Base-by-base conservation (phyloP, 1,140 invertebrate genomes). In the Rhyacophila brunnea region DNA sequence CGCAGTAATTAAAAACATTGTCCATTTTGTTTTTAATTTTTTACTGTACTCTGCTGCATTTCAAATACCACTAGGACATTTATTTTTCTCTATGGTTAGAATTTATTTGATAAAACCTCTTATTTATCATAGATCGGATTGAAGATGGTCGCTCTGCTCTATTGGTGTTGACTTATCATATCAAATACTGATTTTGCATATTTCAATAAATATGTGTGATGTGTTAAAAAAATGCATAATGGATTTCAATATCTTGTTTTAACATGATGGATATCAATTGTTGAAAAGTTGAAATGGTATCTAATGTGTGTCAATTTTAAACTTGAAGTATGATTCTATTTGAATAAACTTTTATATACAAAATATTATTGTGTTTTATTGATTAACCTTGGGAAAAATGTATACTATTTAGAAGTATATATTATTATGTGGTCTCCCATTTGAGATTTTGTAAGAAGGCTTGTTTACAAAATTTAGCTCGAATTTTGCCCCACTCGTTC, bases 221-320 rank as follows among this genome's bases (percentile, higher is more conserved):
- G 42, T 54, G 51, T 54, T 35, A 54, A 54, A 54, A 54, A 40
- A 45, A 17, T 35, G 19, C 15, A 35, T 47, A 14, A 54, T 44
- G 28, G 51, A 42, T 54, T 44, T 54, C 51, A 40, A 40, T 40
- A 44, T 56, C 43, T 32, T 32, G 15, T 56, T 56, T 36, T 47
- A 42, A 44, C 46, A 54, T 20, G 46, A 17, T 47, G 34, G 44
- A 56, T 56, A 47, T 47, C 43, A 56, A 13, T 40, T 42, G 14
- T 23, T 56, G 18, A 14, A 17, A 42, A 42, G 47, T 57, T 57
- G 28, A 45, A 49, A 57, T 57, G 45, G 46, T 49, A 57, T 57
- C 55, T 52, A 53, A 60, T 64, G 57, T 57, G 60, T 64, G 62
- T 64, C 62, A 64, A 64, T 64, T 63, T 64, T 59, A 64, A 52